A percentile compares a stretch with the other conserved stretches of the same genome.
Conservation (phyloP, 2,113 vertebrate species). For the Hippopotamus amphibius region DNA sequence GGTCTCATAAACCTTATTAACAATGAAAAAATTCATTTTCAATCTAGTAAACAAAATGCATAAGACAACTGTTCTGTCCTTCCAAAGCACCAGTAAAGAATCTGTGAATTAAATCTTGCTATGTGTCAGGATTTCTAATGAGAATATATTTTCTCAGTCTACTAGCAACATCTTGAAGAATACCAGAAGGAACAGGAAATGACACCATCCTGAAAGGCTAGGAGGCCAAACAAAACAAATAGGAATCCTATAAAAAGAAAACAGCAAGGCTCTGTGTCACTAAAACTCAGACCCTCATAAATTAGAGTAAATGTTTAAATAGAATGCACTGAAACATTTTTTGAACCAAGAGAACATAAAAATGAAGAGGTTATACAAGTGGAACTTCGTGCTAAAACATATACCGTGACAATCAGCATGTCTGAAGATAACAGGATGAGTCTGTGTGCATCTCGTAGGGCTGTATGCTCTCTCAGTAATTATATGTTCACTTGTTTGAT, state of each 20-base stretch:
- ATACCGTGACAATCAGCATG: not conserved
- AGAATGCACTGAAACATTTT: not conserved
- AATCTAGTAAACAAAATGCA: constrained; percentile 76
- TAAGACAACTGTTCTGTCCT: constrained; percentile 72
- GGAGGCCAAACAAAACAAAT: constrained; percentile 25
- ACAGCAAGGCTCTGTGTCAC: not conserved
- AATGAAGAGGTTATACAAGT: not conserved
- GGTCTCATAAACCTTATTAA: constrained; percentile 59
- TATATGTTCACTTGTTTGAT: not conserved
- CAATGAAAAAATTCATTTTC: constrained; percentile 77
- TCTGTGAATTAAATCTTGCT: constrained; percentile 54
- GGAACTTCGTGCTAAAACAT: not conserved
- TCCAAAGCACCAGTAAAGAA: constrained; percentile 59
- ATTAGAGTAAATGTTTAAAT: not conserved
- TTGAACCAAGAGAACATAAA: constrained; percentile 51
- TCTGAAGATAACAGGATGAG: not conserved
- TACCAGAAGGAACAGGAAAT: not conserved
- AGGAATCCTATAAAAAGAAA: not conserved
- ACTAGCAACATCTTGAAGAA: not conserved
- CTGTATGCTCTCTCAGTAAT: not conserved
- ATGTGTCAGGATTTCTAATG: not conserved
- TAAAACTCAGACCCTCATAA: not conserved
- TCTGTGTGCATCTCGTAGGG: not conserved
- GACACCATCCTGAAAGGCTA: not conserved
- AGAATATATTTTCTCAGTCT: constrained; percentile 45